Base-by-base conservation (phyloP, 1,140 invertebrate genomes). In the Littorina saxatilis region DNA sequence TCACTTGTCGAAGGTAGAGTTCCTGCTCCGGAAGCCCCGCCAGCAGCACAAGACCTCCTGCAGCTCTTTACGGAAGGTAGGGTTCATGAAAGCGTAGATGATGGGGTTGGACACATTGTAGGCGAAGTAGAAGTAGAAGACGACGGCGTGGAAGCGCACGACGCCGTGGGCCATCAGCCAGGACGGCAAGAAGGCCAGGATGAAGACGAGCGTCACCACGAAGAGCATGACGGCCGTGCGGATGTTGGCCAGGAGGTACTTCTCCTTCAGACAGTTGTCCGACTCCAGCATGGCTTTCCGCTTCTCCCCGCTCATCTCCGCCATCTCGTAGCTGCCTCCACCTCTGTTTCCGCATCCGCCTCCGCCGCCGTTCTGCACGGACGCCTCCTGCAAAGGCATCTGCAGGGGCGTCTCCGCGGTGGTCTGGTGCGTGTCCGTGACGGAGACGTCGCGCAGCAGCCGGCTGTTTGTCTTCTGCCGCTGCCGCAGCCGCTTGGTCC, bases 31-130 rank as follows among this genome's bases (percentile, higher is more conserved):
- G 13, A 29, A 23, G 15, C 32, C 66, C 35, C 66, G 32, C 2
- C 72, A 23, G 47, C 83, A 83, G 29, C 81, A 80, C 37, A 88
- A 29, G 32, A 90, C 39, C 37, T 80, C 85, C 50, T 73, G 66
- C 66, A 91, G 75, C 47, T 90, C 88, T 29, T 87, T 78, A 27
- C 91, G 55, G 80, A 92, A 92, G n/a, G 89, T 90, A 47, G 87
- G 87, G 80, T 92, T 92, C 90, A 92, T 91, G 77, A 92, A 91
- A 32, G 89, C 88, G 83, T 91, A 92, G 13, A 92, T 91, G 20
- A 92, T 86, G 23, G 91, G 91, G 82, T 92, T 92, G 2, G 88
- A 87, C 11, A 91, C 88, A 82, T 92, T 90, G 80, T 92, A 90
- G 58, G 86, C 85, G 81, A 91, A 92, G 82, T 92, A 92, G 80